A percentile compares a stretch with the other conserved stretches of the same genome.
Conservation (phyloP, 2,888 invertebrate species). For the Dicroscelio sp. region DNA sequence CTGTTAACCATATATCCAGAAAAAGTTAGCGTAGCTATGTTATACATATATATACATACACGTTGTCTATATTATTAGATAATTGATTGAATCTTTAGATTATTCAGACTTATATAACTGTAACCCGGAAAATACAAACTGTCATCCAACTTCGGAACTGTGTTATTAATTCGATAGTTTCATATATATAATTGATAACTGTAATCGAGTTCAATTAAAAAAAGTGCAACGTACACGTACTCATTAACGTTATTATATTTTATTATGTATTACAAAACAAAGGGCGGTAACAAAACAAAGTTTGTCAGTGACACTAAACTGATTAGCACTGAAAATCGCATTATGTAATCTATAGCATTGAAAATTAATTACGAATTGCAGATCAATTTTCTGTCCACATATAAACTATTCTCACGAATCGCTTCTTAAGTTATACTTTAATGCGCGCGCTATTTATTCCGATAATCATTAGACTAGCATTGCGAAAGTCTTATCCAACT, state of each 20-base stretch:
- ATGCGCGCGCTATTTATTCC: conserved; percentile 10
- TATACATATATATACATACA: not conserved
- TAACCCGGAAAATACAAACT: conserved; percentile 34
- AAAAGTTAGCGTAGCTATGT: not conserved
- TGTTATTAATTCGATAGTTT: not conserved
- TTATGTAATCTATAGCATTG: conserved; percentile 27
- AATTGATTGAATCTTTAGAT: conserved; percentile 49
- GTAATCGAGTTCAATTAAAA: not conserved
- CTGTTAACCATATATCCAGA: not conserved
- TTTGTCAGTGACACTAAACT: not conserved
- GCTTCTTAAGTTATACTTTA: conserved; percentile 10
- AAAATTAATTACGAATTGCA: conserved; percentile 9
- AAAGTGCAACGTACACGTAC: not conserved
- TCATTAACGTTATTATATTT: not conserved
- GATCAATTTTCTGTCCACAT: conserved; percentile 17
- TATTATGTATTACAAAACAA: not conserved
- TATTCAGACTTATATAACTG: conserved; percentile 21
- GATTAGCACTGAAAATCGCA: not conserved
- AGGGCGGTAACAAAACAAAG: not conserved
- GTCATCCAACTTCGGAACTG: not conserved
- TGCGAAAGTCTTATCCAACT: too few relatives aligned
- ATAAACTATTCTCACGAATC: conserved; percentile 15
- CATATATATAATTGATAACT: not conserved
- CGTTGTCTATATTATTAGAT: not conserved
- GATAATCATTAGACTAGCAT: too few relatives aligned